A percentile compares a stretch with the other conserved stretches of the same genome.
Conservation (phyloP, 2,797 vertebrate species). For the Poeciliopsis presidionis region DNA sequence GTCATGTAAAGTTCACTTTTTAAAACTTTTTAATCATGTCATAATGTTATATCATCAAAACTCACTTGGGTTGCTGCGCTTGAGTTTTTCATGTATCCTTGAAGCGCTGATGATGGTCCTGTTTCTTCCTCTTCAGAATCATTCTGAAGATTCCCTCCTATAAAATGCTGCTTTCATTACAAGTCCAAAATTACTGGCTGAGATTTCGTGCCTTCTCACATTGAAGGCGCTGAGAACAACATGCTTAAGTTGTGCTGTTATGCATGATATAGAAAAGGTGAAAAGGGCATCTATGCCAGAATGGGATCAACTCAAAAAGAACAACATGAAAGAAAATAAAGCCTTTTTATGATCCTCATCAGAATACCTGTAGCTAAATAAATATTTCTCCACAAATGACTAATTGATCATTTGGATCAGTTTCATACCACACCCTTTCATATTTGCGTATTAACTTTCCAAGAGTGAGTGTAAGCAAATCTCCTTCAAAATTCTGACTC, state of each 20-base stretch:
- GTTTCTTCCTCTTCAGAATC: background rate
- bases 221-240: background rate
- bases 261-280: background rate
- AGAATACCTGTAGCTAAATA: background rate
- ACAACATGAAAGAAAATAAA: background rate
- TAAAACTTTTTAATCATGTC: background rate
- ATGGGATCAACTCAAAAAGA: background rate
- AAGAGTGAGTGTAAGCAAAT: background rate
- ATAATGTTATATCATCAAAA: background rate
- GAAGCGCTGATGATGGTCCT: background rate
- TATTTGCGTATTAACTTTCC: background rate
- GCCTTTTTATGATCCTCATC: background rate
- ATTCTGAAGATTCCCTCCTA: background rate
- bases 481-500: background rate
- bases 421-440: background rate
- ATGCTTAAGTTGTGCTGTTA: background rate
- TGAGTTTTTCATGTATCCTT: background rate
- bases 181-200: background rate
- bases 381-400: background rate
- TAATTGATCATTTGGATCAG: background rate
- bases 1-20: background rate
- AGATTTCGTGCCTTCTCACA: background rate
- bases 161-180: background rate
- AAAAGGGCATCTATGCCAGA: background rate
- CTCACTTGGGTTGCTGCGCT: background rate